Base-by-base conservation (phyloP, 2,797 vertebrate species). In the Anguilla pacifica region DNA sequence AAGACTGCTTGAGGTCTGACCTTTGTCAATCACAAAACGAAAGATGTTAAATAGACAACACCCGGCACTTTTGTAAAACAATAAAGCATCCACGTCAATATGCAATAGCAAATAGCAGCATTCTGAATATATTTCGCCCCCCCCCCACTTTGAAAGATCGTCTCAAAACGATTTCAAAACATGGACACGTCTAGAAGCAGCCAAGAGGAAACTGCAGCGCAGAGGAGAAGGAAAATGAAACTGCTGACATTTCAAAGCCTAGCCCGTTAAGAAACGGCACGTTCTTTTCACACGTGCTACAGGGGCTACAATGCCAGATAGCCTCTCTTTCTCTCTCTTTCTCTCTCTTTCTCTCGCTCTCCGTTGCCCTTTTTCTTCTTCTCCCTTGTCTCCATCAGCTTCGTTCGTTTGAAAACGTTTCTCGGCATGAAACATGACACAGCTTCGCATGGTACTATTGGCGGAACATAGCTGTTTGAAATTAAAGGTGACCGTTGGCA, bases 161-260 rank as follows among this genome's bases (percentile, higher is more conserved):
- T 17, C n/a, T 57, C 82, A 84, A 57, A 55, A 31, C 5, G 4
- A 84, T 83, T 55, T 83, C 4, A 28, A 55, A 31, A 3, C 82
- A 51, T 28, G n/a, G 51, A 84, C 49, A 15, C 49, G 25, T 43
- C 51, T 81, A 81, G n/a, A 49, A 49, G 5, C 77, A 81, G 46
- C 43, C 39, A n/a, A 81, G 39, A 81, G 77, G 46, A 81, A 81
- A 49, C 39, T 15, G 43, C 49, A 28, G 9, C 15, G 82, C 28
- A 25, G 49, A 83, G 82, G 25, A 85, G 13, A 31, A 15, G 85
- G 13, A 49, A 46, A 91, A 87, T 74, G 46, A 88, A 92, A 88
- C 79, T 6, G 28, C 77, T 92, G 91, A 93, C 92, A 93, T 92
- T 92, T 92, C 51, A 70, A 87, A 87, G 85, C 79, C 64, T 89